These are phyloP conservation scores for Vidua macroura DNA, from an alignment of 2,113 vertebrate species.

Conservation along the genomic window DNA sequence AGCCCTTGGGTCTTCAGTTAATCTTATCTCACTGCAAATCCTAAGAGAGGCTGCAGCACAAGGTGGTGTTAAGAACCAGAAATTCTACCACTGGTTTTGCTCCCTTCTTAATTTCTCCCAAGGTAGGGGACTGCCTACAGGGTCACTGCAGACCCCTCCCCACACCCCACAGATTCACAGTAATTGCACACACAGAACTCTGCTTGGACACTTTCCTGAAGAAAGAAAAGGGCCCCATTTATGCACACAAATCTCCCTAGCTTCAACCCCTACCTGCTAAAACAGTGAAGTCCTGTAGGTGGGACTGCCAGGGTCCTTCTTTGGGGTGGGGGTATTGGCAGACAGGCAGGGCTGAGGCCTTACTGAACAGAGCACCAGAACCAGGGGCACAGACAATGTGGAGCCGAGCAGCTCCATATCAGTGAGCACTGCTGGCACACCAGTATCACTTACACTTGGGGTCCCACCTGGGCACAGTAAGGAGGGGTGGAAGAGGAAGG, in stretches of 20 bases:
- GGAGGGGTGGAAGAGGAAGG: not conserved
- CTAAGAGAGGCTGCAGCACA: not conserved
- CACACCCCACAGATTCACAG: not conserved
- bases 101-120: not conserved
- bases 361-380: not conserved
- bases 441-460: not conserved
- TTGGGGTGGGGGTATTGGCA: not conserved
- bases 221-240: not conserved
- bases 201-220: not conserved
- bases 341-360: not conserved
- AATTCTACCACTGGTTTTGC: not conserved
- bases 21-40: not conserved
- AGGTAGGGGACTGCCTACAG: not conserved
- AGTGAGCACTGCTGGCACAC: not conserved
- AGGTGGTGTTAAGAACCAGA: not conserved
- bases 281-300: not conserved
- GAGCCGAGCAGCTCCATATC: not conserved
- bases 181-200: rapidly evolving
- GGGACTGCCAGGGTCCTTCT: not conserved
- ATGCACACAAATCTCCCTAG: not conserved
- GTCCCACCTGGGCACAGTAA: not conserved
- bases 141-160: not conserved
- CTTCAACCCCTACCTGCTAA: not conserved
- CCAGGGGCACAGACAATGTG: rapidly evolving
- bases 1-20: not conserved